Base-by-base conservation (phyloP, 1,140 invertebrate genomes). In the Diabrotica undecimpunctata region DNA sequence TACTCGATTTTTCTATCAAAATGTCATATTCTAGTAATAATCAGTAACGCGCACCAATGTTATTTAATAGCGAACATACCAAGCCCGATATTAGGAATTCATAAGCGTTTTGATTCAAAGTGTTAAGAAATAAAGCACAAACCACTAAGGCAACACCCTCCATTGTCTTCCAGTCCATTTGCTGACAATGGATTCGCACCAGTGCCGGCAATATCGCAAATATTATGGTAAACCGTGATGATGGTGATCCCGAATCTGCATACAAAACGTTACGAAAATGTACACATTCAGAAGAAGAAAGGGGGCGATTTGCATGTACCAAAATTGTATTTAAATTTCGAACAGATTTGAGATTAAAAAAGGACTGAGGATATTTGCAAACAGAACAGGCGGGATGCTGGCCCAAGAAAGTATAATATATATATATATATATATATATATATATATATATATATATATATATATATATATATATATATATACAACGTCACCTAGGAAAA, bases 221-320 rank as follows among this genome's bases (percentile, higher is more conserved):
- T 46, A 46, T 46, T 46, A 46, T 46, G 41, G 41, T 46, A 46
- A 46, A 46, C 41, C 41, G 41, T 46, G 41, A 46, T 46, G 41
- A 46, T 46, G 41, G 41, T 46, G n/a, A 46, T 46, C 8, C 41
- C n/a, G n/a, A 46, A 46, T 46, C 41, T 46, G 41, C 41, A 46
- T 46, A 46, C 41, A 46, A 46, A 46, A 46, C 41, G 41, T 46
- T 46, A 10, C 41, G 41, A 46, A 46, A 46, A 46, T 46, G n/a
- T 46, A 46, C 41, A 46, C 41, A 46, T 46, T 46, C 41, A 46
- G 41, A 46, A 46, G 41, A 46, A 46, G 41, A 46, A 46, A 46
- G 41, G 6, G 8, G 41, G 8, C n/a, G 8, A 46, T 46, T 46
- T 46, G 41, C 41, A 46, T 46, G 6, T 46, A 46, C 41, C 41